Evolutionary conservation across 1,140 invertebrate genomes (phyloP), one percentile per base, ranked within the genome.

Genomic region (Habropoda laboriosa): DNA sequence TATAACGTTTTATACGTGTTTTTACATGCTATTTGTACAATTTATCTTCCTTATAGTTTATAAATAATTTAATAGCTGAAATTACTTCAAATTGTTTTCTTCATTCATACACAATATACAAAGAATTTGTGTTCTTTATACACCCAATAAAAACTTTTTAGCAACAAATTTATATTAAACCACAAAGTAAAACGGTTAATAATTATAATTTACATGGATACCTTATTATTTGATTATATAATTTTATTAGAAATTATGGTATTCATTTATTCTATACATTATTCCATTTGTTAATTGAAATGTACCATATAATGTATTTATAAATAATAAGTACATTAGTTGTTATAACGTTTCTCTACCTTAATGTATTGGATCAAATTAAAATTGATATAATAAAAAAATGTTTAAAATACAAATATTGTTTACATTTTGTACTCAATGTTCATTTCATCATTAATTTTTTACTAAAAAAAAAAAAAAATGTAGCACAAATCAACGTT

Each of bases 1-100:
- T 66, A 71, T 71, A 75, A 83, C 57, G 8, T 53, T 79, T 21
- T 70, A 79, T 57, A 72, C 61, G 45, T 64, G 38, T 51, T 73
- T 68, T 13, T 55, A 63, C 42, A 57, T 35, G 38, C 3, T 68
- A 61, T 71, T 60, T 55, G 7, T 83, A 32, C 16, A 75, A 79
- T 42, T 68, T 79, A 38, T 58, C 30, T 53, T 40, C 4, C 5
- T 64, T 24, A 27, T 77, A 58, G 18, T 32, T 30, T 53, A 4
- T 82, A 64, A 30, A 4, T 82, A 64, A 30, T 30, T 51, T 49
- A 47, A 66, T 64, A 16, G 30, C 27, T 2, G 18, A 24, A 30
- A 66, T 78, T 71, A 38, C 27, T 57, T 55, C 38, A 47, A 55
- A 49, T 76, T 70, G 61, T 70, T 49, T 2, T 5, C n/a, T 35